Conservation (phyloP, 2,113 vertebrate species). For the Xenotilapia flavipinnis region DNA sequence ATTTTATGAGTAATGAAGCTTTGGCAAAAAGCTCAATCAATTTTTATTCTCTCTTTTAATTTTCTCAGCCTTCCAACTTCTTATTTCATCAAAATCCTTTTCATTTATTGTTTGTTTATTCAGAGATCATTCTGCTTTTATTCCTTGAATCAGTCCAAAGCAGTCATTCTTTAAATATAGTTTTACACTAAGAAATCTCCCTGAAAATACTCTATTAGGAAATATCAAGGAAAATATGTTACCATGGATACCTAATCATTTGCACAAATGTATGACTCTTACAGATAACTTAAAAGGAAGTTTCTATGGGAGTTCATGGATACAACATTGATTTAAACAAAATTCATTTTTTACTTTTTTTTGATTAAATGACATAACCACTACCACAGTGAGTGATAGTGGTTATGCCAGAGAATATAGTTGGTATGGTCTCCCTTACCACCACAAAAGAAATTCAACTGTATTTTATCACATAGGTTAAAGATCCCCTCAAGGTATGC, state of each 20-base stretch:
- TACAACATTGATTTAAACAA: background rate
- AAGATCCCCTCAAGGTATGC: background rate
- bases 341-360: background rate
- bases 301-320: background rate
- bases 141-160: background rate
- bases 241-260: background rate
- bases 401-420: background rate
- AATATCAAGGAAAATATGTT: background rate
- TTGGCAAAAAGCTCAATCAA: background rate
- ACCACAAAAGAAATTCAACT: background rate
- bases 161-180: background rate
- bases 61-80: background rate
- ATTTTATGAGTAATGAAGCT: background rate
- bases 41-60: background rate
- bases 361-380: background rate
- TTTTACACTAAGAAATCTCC: background rate
- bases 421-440: background rate
- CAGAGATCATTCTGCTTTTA: background rate
- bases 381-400: background rate
- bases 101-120: background rate
- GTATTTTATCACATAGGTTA: background rate
- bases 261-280: background rate
- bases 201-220: background rate
- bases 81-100: background rate
- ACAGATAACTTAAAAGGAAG: background rate